These are phyloP conservation scores for Apis dorsata DNA, from an alignment of 1,140 invertebrate genomes.

Conservation along the genomic window DNA sequence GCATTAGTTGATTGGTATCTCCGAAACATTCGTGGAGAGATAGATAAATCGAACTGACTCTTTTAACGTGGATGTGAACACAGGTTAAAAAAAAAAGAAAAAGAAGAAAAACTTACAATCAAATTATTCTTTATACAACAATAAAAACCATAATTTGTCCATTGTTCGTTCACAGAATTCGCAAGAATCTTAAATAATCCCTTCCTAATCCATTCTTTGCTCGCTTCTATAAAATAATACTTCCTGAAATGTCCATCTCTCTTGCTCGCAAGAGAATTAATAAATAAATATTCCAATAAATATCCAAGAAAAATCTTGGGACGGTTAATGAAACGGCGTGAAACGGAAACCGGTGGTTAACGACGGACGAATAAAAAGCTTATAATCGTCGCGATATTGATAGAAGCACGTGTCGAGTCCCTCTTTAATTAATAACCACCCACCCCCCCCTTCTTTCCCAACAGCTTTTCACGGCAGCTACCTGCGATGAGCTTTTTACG, in stretches of 20 bases:
- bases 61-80: background rate
- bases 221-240: too few relatives aligned
- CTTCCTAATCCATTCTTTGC: too few relatives aligned
- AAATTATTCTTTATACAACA: too few relatives aligned
- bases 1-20: background rate
- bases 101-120: too few relatives aligned
- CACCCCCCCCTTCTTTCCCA: background rate
- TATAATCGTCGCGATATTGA: conserved; percentile 35
- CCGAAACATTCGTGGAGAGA: too few relatives aligned
- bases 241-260: too few relatives aligned
- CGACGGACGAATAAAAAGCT: background rate
- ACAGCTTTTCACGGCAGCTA: conserved; percentile 47
- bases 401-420: conserved; percentile 30
- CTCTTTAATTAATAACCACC: conserved; percentile 35
- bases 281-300: too few relatives aligned
- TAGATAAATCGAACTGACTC: background rate
- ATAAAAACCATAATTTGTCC: too few relatives aligned
- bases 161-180: too few relatives aligned
- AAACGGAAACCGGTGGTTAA: background rate
- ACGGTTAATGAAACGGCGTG: background rate
- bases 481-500: conserved; percentile 45
- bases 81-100: background rate
- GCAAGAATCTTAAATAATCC: too few relatives aligned
- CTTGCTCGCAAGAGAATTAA: too few relatives aligned
- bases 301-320: background rate